phyloP scores from a whole-genome alignment of 2,797 vertebrate genomes.

The Rhabdophis nuchalis region DNA sequence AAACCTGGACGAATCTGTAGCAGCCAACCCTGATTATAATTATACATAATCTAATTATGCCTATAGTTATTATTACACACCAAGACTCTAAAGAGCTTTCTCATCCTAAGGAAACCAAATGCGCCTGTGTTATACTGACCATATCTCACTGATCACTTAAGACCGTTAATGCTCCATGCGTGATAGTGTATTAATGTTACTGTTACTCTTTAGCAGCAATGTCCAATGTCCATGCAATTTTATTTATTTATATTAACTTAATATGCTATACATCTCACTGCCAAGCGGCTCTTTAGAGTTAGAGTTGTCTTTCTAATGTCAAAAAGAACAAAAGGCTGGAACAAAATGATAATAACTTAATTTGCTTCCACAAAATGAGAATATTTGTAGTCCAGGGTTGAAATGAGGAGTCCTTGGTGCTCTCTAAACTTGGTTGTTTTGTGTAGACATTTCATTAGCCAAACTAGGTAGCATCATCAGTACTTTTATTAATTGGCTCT shows the following conservation, averaged over 20 bases:
- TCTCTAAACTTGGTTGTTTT: too few relatives aligned
- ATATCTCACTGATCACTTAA: not conserved
- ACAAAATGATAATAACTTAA: too few relatives aligned
- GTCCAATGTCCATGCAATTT: not conserved
- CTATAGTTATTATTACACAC: not conserved
- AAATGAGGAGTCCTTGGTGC: not conserved
- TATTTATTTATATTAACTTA: not conserved
- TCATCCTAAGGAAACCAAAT: not conserved
- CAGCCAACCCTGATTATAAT: not conserved
- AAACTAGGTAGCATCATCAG: not conserved
- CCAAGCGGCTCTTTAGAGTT: not conserved
- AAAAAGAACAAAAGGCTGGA: not conserved
- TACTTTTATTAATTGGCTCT: not conserved
- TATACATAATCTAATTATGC: not conserved
- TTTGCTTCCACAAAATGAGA: too few relatives aligned
- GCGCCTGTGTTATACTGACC: not conserved
- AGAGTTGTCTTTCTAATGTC: not conserved
- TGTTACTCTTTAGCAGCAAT: not conserved
- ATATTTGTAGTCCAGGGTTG: too few relatives aligned
- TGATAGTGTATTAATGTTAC: not conserved
- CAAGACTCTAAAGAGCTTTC: not conserved
- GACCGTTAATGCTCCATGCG: not conserved
- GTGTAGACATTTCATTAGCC: not conserved
- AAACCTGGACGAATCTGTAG: too few relatives aligned
- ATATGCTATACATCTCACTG: not conserved